phyloP scores from a whole-genome alignment of 1,140 invertebrate genomes.

The Protaetia brevitarsis region DNA sequence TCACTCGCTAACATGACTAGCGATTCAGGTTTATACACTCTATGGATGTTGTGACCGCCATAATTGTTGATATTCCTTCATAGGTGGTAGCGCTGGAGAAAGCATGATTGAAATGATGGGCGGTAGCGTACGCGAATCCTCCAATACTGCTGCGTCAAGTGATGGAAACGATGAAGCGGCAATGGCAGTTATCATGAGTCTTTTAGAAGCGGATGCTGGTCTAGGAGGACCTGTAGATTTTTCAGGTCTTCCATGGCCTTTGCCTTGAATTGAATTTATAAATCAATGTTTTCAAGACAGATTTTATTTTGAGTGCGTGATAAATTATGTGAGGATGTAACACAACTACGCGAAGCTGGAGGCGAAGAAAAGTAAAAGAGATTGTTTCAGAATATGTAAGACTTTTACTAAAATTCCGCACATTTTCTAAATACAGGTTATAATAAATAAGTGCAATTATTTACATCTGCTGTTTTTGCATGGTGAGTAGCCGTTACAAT shows the following conservation, averaged over 20 bases:
- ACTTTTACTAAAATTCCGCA: no score
- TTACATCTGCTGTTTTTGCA: no score
- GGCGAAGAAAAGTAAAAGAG: no score
- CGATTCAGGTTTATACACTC: constrained; percentile 41
- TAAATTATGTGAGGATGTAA: no score
- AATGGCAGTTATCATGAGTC: constrained; percentile 90
- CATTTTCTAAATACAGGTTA: no score
- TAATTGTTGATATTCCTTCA: constrained; percentile 24
- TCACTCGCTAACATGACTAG: constrained; percentile 40
- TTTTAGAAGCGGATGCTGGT: constrained; percentile 75
- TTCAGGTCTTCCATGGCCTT: constrained; percentile 81
- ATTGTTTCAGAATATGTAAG: no score
- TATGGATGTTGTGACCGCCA: not conserved
- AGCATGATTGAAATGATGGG: constrained; percentile 63
- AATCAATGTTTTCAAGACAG: not conserved
- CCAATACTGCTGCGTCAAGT: constrained; percentile 50
- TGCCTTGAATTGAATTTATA: constrained; percentile 57
- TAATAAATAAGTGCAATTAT: no score
- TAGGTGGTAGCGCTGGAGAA: constrained; percentile 52
- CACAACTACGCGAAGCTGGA: no score
- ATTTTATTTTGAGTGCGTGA: no score
- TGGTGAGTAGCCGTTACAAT: no score
- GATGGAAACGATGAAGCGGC: constrained; percentile 86
- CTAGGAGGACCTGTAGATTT: constrained; percentile 73
- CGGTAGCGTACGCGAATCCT: constrained; percentile 52